Base-by-base conservation (phyloP, 2,797 vertebrate genomes). In the Pipistrellus pipistrellus region DNA sequence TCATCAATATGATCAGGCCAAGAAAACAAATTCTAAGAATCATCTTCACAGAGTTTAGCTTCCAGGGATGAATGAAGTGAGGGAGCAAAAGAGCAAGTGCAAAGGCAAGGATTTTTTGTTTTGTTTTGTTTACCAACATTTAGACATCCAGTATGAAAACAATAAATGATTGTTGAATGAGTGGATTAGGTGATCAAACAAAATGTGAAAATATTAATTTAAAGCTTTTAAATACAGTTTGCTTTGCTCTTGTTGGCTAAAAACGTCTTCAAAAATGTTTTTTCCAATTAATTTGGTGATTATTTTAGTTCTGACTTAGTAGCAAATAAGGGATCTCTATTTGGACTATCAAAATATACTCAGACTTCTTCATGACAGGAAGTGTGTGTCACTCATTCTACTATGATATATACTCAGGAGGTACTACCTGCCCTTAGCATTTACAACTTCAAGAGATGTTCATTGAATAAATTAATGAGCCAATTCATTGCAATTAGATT, bases 161-260 rank as follows among this genome's bases (percentile, higher is more conserved):
- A 59, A 41, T 38, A 90, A 55, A 72, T 2, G 81, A 51, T 51
- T 75, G 3, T 64, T 71, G 13, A 84, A 21, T 62, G 59, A 41
- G 23, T 76, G 6, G 2, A 27, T 91, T 69, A 38, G 23, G 20
- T n/a, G 21, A 48, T 64, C 17, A 53, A 73, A 66, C n/a, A 71
- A 72, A 85, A 85, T 69, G 4, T 81, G 35, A 81, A 91, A 77
- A 76, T 57, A 30, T 57, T 77, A n/a, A n/a, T n/a, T n/a, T n/a
- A n/a, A 76, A 89, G 17, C 8, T 7, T 68, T 62, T 72, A 25
- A 87, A 83, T 20, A n/a, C 11, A 72, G 30, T 25, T 80, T 83
- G 23, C 23, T 85, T 77, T 83, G 44, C 32, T 83, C 9, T 62
- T 38, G 14, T 23, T 76, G 27, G 14, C 48, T 69, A 62, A 82